Evolutionary conservation across 2,888 invertebrate genomes (phyloP).

Genomic region (Xylocampa areola): DNA sequence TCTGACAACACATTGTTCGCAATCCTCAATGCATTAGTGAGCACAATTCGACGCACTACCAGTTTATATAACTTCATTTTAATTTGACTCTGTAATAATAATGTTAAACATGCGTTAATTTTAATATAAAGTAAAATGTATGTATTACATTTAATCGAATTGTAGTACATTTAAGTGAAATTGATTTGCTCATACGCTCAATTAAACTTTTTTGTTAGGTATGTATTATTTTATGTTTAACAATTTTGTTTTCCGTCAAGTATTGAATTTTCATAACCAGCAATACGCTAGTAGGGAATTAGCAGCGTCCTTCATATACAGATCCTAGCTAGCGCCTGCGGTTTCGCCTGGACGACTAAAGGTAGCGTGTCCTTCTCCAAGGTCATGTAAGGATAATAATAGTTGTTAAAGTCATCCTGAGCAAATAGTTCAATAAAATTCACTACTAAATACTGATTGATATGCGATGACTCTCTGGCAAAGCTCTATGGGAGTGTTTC

Average conservation of each 20-base stretch:
- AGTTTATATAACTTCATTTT: slow-evolving; percentile 7
- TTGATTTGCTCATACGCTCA: slow-evolving; percentile 1
- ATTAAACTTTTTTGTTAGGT: slow-evolving; percentile 5
- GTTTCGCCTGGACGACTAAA: too few relatives aligned
- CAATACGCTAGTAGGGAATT: too few relatives aligned
- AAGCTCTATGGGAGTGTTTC: too few relatives aligned
- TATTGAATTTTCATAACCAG: too few relatives aligned
- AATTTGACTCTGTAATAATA: slow-evolving; percentile 1
- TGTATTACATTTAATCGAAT: slow-evolving; percentile 4
- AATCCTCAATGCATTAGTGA: neutral
- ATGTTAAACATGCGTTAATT: slow-evolving; percentile 2
- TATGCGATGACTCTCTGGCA: too few relatives aligned
- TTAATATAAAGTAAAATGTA: neutral
- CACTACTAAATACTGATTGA: too few relatives aligned
- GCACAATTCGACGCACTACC: slow-evolving; percentile 4
- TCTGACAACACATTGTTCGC: slow-evolving; percentile 13
- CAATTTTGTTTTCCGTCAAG: neutral
- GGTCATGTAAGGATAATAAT: too few relatives aligned
- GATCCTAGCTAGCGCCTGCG: too few relatives aligned
- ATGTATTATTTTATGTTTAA: neutral
- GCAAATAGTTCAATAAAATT: too few relatives aligned
- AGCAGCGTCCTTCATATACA: too few relatives aligned
- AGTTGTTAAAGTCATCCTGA: too few relatives aligned
- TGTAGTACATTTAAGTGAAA: slow-evolving; percentile 1
- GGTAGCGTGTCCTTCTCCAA: too few relatives aligned